Evolutionary conservation across 2,113 vertebrate genomes (phyloP), one percentile per base, ranked within the genome.

Genomic region (Poeciliopsis retropinna): DNA sequence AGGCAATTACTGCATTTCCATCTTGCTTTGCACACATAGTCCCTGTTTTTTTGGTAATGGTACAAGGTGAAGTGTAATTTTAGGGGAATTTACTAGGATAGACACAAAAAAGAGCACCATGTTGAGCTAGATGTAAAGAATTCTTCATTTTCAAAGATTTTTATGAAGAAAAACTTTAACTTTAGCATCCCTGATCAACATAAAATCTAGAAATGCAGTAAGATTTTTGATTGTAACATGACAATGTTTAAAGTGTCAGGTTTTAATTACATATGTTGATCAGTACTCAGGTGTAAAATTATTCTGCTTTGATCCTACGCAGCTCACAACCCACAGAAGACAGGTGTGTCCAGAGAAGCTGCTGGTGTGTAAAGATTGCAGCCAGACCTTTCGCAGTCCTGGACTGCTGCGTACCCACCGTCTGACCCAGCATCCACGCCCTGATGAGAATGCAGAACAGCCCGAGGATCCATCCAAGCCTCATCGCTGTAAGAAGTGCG

Each of bases 311-410:
- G 9, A 37, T 10, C 0, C 71, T 72, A 11, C 19, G 1, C 73
- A 95, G 94, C 81, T 95, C 68, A 95, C 83, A 29, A 73, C 92
- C 22, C 95, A 95, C 64, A 88, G 94, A 78, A 86, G 94, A 76
- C 93, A 95, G 64, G 86, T 93, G 72, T 95, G 95, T 88, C 93
- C 93, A 4, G 94, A 95, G 85, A 92, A 87, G 41, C 94, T 94
- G 81, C 85, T 94, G 65, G 84, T 84, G 1, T 95, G 95, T 78
- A 94, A 92, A 89, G 94, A 94, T 87, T 95, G 95, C 85, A 92
- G 87, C 31, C 91, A 94, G 82, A 90, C 82, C 32, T 95, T 95
- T 81, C 76, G 94, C 3, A 94, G 92, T 74, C 89, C 91, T 0
- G 92, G 89, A 22, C 86, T 94, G 74, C 90, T 95, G 69, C 93